Percentiles rank a stretch among this genome's conserved stretches.
Conservation (phyloP, 2,888 invertebrate genomes). For the Sycophila texana region DNA sequence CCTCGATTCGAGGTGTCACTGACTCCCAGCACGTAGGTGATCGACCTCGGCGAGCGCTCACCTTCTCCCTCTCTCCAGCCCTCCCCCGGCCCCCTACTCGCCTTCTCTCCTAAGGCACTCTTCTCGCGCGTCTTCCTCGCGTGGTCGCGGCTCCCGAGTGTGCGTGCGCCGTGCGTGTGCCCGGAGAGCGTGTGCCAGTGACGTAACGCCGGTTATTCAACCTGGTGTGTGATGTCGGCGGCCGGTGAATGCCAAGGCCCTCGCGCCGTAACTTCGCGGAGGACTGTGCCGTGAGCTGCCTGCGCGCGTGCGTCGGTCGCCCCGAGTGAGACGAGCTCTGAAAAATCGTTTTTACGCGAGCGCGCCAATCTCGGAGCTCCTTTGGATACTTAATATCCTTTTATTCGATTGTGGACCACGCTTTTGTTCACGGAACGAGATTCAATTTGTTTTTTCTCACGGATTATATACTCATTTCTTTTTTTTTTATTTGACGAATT, state of each 20-base stretch:
- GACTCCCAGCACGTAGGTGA: conserved; percentile 75
- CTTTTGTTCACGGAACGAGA: neutral
- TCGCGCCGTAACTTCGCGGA: conserved; percentile 57
- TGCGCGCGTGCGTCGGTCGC: neutral
- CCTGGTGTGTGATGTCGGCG: conserved; percentile 63
- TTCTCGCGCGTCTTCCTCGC: conserved; percentile 8
- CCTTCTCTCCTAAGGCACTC: conserved; percentile 23
- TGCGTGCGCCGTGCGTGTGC: conserved; percentile 33
- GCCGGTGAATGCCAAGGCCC: conserved; percentile 70
- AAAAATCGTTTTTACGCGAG: conserved; percentile 50
- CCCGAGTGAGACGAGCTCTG: conserved; percentile 16
- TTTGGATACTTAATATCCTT: too few relatives aligned
- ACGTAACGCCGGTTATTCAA: conserved; percentile 76
- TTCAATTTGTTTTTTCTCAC: neutral
- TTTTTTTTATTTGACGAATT: neutral
- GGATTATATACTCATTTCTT: neutral
- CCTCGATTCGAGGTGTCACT: conserved; percentile 72
- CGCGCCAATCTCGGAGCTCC: neutral
- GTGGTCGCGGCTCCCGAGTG: conserved; percentile 2
- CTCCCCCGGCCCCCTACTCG: neutral
- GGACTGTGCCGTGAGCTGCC: conserved; percentile 46
- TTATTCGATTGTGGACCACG: too few relatives aligned
- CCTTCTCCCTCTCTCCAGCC: conserved; percentile 25
- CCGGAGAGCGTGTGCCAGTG: conserved; percentile 68
- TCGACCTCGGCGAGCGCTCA: conserved; percentile 69